Percentiles rank a stretch among this genome's conserved stretches.
Conservation (phyloP, 1,140 invertebrate genomes). For the Cherax quadricarinatus region DNA sequence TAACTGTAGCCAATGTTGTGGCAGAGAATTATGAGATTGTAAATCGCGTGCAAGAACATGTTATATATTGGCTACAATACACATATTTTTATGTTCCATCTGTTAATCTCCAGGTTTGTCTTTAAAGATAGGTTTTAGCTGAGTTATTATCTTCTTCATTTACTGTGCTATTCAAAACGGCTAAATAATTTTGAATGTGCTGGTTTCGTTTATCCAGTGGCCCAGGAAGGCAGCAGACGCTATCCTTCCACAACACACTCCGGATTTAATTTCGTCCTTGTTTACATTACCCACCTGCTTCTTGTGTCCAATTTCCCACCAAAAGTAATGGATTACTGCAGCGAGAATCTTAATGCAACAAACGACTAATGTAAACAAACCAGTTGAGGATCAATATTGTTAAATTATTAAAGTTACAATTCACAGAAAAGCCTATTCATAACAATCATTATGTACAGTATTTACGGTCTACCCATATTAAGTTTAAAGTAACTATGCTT, state of each 20-base stretch:
- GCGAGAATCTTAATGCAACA: neutral
- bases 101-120: neutral
- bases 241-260: neutral
- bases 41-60: neutral
- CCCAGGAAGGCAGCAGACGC: neutral
- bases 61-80: neutral
- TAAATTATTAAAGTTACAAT: too few species aligned
- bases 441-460: too few species aligned
- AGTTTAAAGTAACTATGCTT: too few species aligned
- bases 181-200: neutral
- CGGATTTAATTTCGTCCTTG: neutral
- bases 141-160: neutral
- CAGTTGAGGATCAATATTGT: too few species aligned
- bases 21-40: neutral
- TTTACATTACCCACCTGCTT: neutral
- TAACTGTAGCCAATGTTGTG: constrained; percentile 11
- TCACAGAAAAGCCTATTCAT: too few species aligned
- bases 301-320: neutral
- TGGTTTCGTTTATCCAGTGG: neutral
- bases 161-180: neutral
- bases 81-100: neutral
- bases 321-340: neutral
- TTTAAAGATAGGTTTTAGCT: neutral
- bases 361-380: neutral
- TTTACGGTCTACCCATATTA: too few species aligned